A percentile compares a stretch with the other conserved stretches of the same genome.
phyloP scores from a whole-genome alignment of 53 echinoderm and acorn worm species.

The Mesocentrotus franciscanus region DNA sequence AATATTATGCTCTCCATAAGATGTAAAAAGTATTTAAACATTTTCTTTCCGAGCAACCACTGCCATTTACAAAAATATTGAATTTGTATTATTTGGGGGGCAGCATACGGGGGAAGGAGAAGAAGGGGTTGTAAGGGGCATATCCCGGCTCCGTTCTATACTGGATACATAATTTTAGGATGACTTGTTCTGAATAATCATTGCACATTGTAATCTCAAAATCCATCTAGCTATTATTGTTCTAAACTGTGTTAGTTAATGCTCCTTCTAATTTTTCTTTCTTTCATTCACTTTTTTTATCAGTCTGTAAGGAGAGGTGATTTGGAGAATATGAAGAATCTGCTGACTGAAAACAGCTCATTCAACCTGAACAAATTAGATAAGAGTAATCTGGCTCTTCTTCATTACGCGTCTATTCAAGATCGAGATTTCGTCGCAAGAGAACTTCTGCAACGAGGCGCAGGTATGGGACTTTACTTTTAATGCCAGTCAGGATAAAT shows the following conservation, averaged over 20 bases:
- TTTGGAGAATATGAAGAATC: conserved; percentile 35
- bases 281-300: background rate
- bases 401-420: conserved; percentile 30
- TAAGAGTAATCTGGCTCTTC: conserved; percentile 24
- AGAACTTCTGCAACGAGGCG: conserved; percentile 30
- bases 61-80: too few relatives aligned
- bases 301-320: conserved; percentile 29
- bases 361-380: conserved; percentile 46
- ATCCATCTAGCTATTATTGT: background rate
- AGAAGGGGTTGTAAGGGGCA: too few relatives aligned
- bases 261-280: background rate
- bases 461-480: background rate
- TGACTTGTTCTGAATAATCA: too few relatives aligned
- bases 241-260: background rate
- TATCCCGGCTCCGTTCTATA: too few relatives aligned
- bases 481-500: too few relatives aligned
- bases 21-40: too few relatives aligned
- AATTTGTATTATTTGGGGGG: too few relatives aligned
- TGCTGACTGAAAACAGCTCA: conserved; percentile 19
- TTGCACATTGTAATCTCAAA: too few relatives aligned
- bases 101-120: too few relatives aligned
- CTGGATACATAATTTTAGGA: too few relatives aligned
- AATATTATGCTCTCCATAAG: too few relatives aligned
- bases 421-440: conserved; percentile 48
- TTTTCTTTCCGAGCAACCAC: too few relatives aligned